Evolutionary conservation across 2,888 invertebrate genomes (phyloP), one percentile per base, ranked within the genome.

Genomic region (Geophilus truncorum): DNA sequence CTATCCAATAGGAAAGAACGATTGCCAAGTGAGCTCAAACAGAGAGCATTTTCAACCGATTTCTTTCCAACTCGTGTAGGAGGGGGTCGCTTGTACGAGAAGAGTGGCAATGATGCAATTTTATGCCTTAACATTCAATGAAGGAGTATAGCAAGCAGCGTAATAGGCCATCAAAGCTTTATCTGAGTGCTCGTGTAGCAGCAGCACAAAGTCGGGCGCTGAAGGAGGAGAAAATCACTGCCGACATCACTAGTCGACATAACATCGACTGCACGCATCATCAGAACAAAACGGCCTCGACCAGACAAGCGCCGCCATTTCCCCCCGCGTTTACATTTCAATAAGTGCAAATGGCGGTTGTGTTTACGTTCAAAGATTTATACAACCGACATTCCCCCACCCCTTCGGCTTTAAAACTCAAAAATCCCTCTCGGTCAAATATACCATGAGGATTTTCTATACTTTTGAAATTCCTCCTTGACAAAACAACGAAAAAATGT

Each of bases 141-240:
- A 77, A 77, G 32, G 77, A 32, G 51, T 51, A 51, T 18, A 75
- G 77, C 32, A 30, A 36, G 34, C 77, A 77, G 77, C 32, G 77
- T 77, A 77, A 77, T 77, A 36, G 77, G 34, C 77, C 77, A 77
- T 77, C 77, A 77, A 77, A 77, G 34, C 77, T 77, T 77, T 77
- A 77, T 77, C 77, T 77, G 36, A 36, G 34, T 23, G 75, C 75
- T 75, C 75, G 28, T 75, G 30, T 75, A 75, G 32, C 30, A 75
- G 75, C 30, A 30, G 75, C 30, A 32, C 30, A 75, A 75, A 30
- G 32, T 28, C 30, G 32, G 75, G 32, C 18, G 75, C 75, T 32
- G 32, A 75, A 75, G 75, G 32, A 32, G 32, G 75, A 75, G 75
- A 75, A 32, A 51, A 51, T 51, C 51, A 51, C 51, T 51, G 51